Conservation (phyloP, 2,888 invertebrate genomes). For the Celastrina argiolus region DNA sequence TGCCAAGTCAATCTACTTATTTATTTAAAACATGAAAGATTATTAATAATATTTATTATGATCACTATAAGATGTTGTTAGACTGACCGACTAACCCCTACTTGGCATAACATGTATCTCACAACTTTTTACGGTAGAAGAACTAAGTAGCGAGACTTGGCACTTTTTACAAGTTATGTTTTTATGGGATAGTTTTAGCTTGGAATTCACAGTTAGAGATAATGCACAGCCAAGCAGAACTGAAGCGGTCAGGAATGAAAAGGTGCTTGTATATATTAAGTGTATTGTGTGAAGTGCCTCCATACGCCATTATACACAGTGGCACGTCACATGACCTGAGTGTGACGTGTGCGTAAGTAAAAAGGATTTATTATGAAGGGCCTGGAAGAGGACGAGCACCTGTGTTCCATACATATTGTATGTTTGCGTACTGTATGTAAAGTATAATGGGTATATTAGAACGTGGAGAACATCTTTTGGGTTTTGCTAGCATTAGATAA, state of each 20-base stretch:
- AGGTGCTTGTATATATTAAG: neutral
- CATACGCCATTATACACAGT: neutral
- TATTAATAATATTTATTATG: too few relatives aligned
- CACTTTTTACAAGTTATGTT: too few relatives aligned
- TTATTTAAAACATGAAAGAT: too few relatives aligned
- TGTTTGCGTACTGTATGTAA: neutral
- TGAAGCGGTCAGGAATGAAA: neutral
- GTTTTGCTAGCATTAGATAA: too few relatives aligned
- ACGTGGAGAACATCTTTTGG: neutral
- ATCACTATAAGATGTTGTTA: too few relatives aligned
- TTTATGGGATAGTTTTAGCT: neutral
- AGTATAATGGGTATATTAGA: neutral
- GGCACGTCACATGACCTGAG: neutral
- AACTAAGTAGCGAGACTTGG: too few relatives aligned
- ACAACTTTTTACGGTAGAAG: too few relatives aligned
- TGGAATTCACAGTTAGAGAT: neutral
- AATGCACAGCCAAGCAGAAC: neutral
- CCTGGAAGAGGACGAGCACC: neutral
- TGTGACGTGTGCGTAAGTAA: neutral
- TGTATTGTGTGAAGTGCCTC: neutral
- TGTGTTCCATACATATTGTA: neutral
- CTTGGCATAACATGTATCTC: too few relatives aligned
- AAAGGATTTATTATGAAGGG: neutral
- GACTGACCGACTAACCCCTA: too few relatives aligned
- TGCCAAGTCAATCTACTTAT: too few relatives aligned